A percentile compares a stretch with the other conserved stretches of the same genome.
phyloP scores from a whole-genome alignment of 2,888 invertebrate genomes.

The Brenthis hecate region DNA sequence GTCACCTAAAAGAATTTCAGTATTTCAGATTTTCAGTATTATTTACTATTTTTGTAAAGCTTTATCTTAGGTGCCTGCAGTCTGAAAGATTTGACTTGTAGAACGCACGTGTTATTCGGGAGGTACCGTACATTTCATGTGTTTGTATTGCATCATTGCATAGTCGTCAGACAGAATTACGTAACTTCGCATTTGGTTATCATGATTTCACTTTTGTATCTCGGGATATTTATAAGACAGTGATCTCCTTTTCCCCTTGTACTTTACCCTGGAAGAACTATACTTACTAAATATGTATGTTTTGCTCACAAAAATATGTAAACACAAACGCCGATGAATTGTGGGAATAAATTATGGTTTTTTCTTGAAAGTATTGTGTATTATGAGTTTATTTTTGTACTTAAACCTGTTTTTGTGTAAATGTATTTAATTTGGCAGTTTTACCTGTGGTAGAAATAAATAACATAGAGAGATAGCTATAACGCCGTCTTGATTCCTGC shows the following conservation, averaged over 20 bases:
- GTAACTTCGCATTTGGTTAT: conserved; percentile 42
- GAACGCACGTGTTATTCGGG: conserved; percentile 48
- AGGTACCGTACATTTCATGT: conserved; percentile 45
- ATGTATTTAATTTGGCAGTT: no score
- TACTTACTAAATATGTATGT: no score
- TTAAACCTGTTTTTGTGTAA: no score
- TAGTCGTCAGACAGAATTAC: conserved; percentile 44
- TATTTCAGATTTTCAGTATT: neutral
- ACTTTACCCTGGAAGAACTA: no score
- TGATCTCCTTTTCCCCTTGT: conserved; percentile 5
- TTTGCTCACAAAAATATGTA: no score
- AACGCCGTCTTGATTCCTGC: no score
- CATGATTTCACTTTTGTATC: conserved; percentile 44
- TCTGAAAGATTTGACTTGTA: conserved; percentile 44
- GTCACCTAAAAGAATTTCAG: neutral
- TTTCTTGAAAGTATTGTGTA: no score
- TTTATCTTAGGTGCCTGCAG: conserved; percentile 40
- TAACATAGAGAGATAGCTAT: no score
- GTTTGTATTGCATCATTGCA: conserved; percentile 44
- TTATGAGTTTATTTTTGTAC: no score
- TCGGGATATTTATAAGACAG: conserved; percentile 28
- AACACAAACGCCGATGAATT: no score
- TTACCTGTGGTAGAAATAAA: no score
- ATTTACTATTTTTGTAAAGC: conserved; percentile 1
- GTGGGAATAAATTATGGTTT: no score